These are phyloP conservation scores for Cavia porcellus DNA, from an alignment of 2,113 vertebrate genomes.

Conservation along the genomic window DNA sequence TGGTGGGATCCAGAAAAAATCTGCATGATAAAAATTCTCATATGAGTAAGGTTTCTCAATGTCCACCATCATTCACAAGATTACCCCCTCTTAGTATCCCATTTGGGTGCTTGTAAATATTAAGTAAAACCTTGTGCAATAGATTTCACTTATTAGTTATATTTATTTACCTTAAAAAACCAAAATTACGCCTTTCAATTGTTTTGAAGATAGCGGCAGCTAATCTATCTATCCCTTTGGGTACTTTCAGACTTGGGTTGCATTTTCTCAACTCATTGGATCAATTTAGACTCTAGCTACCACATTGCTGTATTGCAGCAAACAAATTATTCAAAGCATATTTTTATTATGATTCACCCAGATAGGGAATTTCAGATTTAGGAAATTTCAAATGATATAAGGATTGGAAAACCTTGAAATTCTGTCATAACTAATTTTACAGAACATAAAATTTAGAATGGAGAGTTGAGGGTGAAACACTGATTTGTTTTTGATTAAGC, in stretches of 20 bases:
- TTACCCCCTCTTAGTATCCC: slow-evolving; percentile 37
- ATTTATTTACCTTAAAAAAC: slow-evolving; percentile 77
- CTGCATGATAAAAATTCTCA: slow-evolving; percentile 38
- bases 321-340: slow-evolving; percentile 61
- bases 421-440: slow-evolving; percentile 45
- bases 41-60: slow-evolving; percentile 61
- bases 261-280: slow-evolving; percentile 59
- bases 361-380: slow-evolving; percentile 61
- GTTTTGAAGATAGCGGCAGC: slow-evolving; percentile 74
- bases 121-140: slow-evolving; percentile 61
- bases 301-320: slow-evolving; percentile 66
- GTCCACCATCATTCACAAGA: slow-evolving; percentile 49
- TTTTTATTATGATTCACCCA: slow-evolving; percentile 64
- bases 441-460: slow-evolving; percentile 42
- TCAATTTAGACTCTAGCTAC: slow-evolving; percentile 68
- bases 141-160: slow-evolving; percentile 67
- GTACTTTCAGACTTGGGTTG: slow-evolving; percentile 51
- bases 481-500: neutral
- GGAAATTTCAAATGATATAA: slow-evolving; percentile 65
- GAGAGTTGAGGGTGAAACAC: slow-evolving; percentile 2
- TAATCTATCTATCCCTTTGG: slow-evolving; percentile 56
- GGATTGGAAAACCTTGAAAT: slow-evolving; percentile 63
- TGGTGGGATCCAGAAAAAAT: slow-evolving; percentile 61
- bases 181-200: slow-evolving; percentile 70
- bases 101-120: neutral